Percentiles rank a stretch among this genome's conserved stretches.
Conservation (phyloP, 2,888 invertebrate species). For the Dynastes tityus region DNA sequence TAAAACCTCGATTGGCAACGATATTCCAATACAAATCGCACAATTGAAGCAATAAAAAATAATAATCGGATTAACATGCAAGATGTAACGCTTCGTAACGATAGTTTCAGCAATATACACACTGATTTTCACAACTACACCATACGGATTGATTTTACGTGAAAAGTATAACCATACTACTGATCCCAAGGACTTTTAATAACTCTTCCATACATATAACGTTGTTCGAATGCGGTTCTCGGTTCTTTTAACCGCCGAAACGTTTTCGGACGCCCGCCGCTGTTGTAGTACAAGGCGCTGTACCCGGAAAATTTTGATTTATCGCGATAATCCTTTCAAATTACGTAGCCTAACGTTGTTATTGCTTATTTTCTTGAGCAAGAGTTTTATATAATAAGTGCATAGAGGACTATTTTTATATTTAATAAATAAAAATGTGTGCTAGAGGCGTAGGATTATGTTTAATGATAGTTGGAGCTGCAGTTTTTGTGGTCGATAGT, state of each 20-base stretch:
- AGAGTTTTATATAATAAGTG: not conserved
- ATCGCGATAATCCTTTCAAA: too few relatives aligned
- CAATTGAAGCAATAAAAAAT: slow-evolving; percentile 23
- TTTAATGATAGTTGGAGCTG: not conserved
- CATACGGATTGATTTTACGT: slow-evolving; percentile 28
- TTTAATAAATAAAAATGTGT: slow-evolving; percentile 14
- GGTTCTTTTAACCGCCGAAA: slow-evolving; percentile 26
- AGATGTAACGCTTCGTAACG: slow-evolving; percentile 13
- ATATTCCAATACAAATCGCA: not conserved
- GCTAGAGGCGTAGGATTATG: slow-evolving; percentile 7
- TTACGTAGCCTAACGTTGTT: too few relatives aligned
- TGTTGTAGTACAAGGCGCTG: too few relatives aligned
- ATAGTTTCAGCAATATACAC: slow-evolving; percentile 30
- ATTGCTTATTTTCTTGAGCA: too few relatives aligned
- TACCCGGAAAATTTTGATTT: too few relatives aligned
- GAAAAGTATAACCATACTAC: slow-evolving; percentile 43
- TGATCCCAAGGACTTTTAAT: slow-evolving; percentile 43
- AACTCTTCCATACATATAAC: slow-evolving; percentile 36
- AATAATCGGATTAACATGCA: slow-evolving; percentile 43
- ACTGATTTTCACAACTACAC: slow-evolving; percentile 42
- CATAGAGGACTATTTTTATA: not conserved
- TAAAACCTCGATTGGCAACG: not conserved
- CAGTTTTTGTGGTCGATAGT: not conserved
- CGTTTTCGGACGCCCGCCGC: slow-evolving; percentile 14
- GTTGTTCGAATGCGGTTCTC: slow-evolving; percentile 6